A percentile compares a stretch with the other conserved stretches of the same genome.
These are phyloP conservation scores for Proisotoma minuta DNA, from an alignment of 2,888 invertebrate genomes.

Conservation along the genomic window DNA sequence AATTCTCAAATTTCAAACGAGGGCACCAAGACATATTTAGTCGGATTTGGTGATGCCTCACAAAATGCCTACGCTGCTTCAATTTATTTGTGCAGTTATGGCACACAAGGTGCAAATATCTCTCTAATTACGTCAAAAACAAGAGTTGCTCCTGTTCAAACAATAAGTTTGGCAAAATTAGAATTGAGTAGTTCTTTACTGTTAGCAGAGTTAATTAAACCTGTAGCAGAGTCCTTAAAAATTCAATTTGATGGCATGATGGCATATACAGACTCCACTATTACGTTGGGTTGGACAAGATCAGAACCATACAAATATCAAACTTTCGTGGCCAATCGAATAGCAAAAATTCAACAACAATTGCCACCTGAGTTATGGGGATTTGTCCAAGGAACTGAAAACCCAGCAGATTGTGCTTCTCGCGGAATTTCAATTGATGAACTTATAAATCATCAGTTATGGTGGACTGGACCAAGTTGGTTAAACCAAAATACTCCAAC, in stretches of 20 bases:
- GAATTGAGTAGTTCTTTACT: constrained; percentile 48
- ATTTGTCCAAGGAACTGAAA: constrained; percentile 45
- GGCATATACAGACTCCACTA: constrained; percentile 48
- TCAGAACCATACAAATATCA: constrained; percentile 38
- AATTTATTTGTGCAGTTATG: constrained; percentile 32
- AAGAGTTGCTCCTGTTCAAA: constrained; percentile 43
- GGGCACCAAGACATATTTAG: constrained; percentile 32
- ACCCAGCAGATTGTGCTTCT: constrained; percentile 48
- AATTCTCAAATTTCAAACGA: neutral
- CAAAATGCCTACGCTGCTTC: constrained; percentile 43
- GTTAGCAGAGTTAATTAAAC: constrained; percentile 35
- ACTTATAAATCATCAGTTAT: neutral
- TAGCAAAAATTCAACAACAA: constrained; percentile 37
- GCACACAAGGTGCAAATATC: neutral
- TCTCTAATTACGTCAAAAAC: constrained; percentile 41
- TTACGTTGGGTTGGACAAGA: constrained; percentile 47
- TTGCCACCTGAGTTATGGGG: constrained; percentile 36
- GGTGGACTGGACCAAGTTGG: constrained; percentile 3
- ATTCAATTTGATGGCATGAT: constrained; percentile 12
- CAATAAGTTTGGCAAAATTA: constrained; percentile 46
- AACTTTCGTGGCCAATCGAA: constrained; percentile 46
- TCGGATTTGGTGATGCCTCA: constrained; percentile 47
- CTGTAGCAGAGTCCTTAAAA: constrained; percentile 5
- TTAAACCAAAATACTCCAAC: too few species aligned
- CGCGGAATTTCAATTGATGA: constrained; percentile 14